Evolutionary conservation across 2,113 vertebrate genomes (phyloP).

Genomic region (Hypomesus transpacificus): DNA sequence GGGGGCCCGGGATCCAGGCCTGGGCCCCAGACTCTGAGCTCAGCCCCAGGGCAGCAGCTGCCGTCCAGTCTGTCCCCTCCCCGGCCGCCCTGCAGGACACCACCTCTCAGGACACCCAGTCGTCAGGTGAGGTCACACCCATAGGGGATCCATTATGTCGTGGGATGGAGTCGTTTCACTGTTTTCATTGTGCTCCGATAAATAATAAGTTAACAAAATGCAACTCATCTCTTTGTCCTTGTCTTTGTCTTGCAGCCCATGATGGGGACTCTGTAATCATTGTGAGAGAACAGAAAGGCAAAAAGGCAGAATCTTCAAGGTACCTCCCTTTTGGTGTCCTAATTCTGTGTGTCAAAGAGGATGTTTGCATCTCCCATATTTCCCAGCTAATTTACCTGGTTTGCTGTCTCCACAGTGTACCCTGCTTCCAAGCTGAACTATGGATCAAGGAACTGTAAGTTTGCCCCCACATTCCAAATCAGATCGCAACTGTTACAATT

Average conservation of each 20-base stretch:
- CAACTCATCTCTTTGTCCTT: background rate
- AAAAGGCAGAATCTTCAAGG: constrained; percentile 75
- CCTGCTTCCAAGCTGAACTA: constrained; percentile 87
- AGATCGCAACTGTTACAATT: background rate
- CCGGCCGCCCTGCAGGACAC: constrained; percentile 66
- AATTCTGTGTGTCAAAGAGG: background rate
- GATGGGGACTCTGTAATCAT: constrained; percentile 89
- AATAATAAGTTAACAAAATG: background rate
- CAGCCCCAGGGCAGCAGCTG: constrained; percentile 32
- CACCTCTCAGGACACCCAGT: constrained; percentile 74
- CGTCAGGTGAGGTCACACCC: constrained; percentile 60
- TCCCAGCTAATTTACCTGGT: constrained; percentile 10
- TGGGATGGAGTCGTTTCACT: background rate
- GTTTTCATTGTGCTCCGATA: background rate
- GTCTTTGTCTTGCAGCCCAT: constrained; percentile 52
- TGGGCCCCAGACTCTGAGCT: constrained; percentile 57
- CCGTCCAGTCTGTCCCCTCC: constrained; percentile 45
- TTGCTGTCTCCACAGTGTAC: constrained; percentile 63
- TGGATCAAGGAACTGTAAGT: constrained; percentile 99
- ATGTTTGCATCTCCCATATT: background rate
- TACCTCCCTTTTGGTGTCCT: constrained; percentile 46
- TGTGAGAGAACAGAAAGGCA: constrained; percentile 82
- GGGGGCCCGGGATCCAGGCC: constrained; percentile 38
- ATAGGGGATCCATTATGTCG: background rate
- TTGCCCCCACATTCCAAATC: background rate